Percentiles rank a stretch among this genome's conserved stretches.
Evolutionary conservation across 2,888 invertebrate species (phyloP).

Genomic region (Acrobasis repandana): DNA sequence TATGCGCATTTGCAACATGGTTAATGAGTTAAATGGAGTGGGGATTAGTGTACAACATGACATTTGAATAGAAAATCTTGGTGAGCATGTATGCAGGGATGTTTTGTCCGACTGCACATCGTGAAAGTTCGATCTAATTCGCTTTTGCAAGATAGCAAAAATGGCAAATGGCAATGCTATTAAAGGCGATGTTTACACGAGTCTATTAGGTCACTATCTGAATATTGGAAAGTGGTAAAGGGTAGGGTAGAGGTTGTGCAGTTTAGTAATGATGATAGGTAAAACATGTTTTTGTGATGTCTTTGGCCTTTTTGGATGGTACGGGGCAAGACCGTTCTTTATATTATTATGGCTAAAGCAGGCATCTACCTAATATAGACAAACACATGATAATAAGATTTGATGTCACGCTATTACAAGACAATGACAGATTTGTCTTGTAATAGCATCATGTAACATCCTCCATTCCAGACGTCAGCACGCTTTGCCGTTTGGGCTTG

Average conservation of each 20-base stretch:
- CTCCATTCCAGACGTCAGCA: no score
- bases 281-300: no score
- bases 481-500: no score
- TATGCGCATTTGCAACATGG: not conserved
- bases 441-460: no score
- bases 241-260: not conserved
- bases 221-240: not conserved
- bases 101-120: constrained; percentile 9
- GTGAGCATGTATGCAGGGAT: not conserved
- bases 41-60: not conserved
- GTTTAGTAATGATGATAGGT: not conserved
- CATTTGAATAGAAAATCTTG: constrained; percentile 12
- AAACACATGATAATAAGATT: no score
- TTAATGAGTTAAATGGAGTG: constrained; percentile 11
- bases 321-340: no score
- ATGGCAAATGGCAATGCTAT: constrained; percentile 5
- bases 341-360: no score
- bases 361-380: no score
- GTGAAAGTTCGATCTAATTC: constrained; percentile 16
- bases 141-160: constrained; percentile 3
- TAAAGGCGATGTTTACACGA: constrained; percentile 2
- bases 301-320: no score
- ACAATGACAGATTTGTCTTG: no score
- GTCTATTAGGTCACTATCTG: not conserved
- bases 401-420: no score